Evolutionary conservation across 2,797 vertebrate genomes (phyloP).

Genomic region (Onychomys torridus): DNA sequence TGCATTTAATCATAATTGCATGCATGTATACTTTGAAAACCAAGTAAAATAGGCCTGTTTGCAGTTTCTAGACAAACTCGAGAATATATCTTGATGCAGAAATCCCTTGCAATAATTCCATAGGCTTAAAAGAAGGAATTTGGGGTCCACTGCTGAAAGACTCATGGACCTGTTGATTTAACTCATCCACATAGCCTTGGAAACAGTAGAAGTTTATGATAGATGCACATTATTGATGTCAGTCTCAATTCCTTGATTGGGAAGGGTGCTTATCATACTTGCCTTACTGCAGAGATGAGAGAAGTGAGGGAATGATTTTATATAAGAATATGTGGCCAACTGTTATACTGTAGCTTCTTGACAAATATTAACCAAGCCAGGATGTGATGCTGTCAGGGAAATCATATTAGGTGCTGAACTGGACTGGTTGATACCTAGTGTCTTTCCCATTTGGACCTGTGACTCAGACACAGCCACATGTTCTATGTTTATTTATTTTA

Average conservation of each 20-base stretch:
- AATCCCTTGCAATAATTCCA: background rate
- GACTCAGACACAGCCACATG: background rate
- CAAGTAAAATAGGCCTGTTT: background rate
- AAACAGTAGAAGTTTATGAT: background rate
- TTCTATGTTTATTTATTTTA: background rate
- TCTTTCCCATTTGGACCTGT: background rate
- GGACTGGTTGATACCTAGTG: background rate
- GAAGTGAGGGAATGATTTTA: background rate
- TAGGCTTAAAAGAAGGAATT: constrained; percentile 7
- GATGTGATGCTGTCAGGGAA: background rate
- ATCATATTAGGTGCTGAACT: background rate
- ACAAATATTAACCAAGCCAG: background rate
- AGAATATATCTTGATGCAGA: background rate
- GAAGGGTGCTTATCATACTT: background rate
- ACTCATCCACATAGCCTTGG: background rate
- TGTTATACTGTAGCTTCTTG: background rate
- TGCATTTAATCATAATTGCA: background rate
- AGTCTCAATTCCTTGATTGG: background rate
- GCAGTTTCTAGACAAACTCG: background rate
- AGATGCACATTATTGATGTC: background rate
- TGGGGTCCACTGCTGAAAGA: background rate
- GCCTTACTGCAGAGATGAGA: background rate
- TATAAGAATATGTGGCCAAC: background rate
- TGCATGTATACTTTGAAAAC: background rate
- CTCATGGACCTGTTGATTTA: constrained; percentile 12